A percentile compares a stretch with the other conserved stretches of the same genome.
Evolutionary conservation across 1,140 invertebrate genomes (phyloP).

Genomic region (Choristoneura fumiferana): DNA sequence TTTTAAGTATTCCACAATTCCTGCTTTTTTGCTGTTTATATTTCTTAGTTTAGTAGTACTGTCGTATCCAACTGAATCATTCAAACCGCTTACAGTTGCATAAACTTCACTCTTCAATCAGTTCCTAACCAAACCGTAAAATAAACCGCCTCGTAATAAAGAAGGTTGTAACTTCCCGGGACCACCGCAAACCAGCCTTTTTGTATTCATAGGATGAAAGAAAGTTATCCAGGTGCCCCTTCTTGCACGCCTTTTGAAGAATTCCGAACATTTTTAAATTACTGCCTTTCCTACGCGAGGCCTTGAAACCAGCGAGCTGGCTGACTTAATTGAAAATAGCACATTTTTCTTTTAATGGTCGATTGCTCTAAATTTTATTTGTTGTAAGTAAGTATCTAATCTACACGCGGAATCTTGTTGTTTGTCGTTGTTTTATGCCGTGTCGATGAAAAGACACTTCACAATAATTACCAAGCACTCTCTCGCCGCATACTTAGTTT

Average conservation of each 20-base stretch:
- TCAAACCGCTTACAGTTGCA: too few relatives aligned
- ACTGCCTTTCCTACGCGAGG: constrained; percentile 31
- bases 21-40: too few relatives aligned
- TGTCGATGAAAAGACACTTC: too few relatives aligned
- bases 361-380: too few relatives aligned
- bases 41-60: too few relatives aligned
- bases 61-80: too few relatives aligned
- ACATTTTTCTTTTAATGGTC: background rate
- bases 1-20: too few relatives aligned
- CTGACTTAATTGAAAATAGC: background rate
- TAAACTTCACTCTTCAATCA: background rate
- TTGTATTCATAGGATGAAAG: constrained; percentile 62
- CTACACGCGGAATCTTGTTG: too few relatives aligned
- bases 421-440: too few relatives aligned
- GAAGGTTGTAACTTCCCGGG: constrained; percentile 23
- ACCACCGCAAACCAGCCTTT: constrained; percentile 39
- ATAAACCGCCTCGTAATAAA: constrained; percentile 24
- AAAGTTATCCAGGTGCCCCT: constrained; percentile 56
- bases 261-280: constrained; percentile 63
- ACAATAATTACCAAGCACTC: too few relatives aligned
- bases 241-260: constrained; percentile 43
- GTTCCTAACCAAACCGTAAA: constrained; percentile 10
- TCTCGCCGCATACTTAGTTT: too few relatives aligned
- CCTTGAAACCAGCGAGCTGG: constrained; percentile 25
- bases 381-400: too few relatives aligned